phyloP scores from a whole-genome alignment of 1,140 invertebrate genomes.

The Drosophila repleta region DNA sequence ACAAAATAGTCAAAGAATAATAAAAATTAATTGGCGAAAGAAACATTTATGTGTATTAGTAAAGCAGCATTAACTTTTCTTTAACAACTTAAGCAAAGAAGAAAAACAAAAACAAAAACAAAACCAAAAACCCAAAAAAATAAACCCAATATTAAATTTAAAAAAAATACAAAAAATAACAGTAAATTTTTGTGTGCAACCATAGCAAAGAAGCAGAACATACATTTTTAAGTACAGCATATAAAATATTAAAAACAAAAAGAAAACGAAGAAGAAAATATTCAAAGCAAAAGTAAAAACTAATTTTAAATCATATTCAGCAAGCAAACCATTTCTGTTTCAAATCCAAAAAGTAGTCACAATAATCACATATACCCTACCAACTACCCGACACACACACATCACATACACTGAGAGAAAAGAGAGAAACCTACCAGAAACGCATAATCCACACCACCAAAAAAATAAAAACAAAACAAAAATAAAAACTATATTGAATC shows the following conservation, averaged over 20 bases:
- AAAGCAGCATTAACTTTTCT: slow-evolving; percentile 54
- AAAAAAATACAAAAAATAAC: slow-evolving; percentile 26
- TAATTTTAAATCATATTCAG: slow-evolving; percentile 74
- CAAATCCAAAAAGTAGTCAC: slow-evolving; percentile 58
- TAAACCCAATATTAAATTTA: slow-evolving; percentile 63
- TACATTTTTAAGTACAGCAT: slow-evolving; percentile 74
- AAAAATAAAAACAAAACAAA: slow-evolving; percentile 42
- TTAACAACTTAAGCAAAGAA: slow-evolving; percentile 49
- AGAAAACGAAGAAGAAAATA: slow-evolving; percentile 39
- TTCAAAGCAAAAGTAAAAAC: slow-evolving; percentile 58
- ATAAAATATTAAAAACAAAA: slow-evolving; percentile 45
- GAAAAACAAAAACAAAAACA: slow-evolving; percentile 21
- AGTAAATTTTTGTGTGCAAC: slow-evolving; percentile 66
- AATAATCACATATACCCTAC: slow-evolving; percentile 48
- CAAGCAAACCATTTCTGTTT: slow-evolving; percentile 61
- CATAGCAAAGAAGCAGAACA: slow-evolving; percentile 65
- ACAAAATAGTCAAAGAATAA: slow-evolving; percentile 26
- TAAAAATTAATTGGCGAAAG: slow-evolving; percentile 48
- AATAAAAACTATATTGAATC: slow-evolving; percentile 26
- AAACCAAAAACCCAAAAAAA: slow-evolving; percentile 31
- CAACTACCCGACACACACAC: slow-evolving; percentile 19
- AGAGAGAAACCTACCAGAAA: slow-evolving; percentile 60
- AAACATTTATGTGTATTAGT: slow-evolving; percentile 39
- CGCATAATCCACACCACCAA: slow-evolving; percentile 80
- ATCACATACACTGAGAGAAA: not conserved